Base-by-base conservation (phyloP, 1,140 invertebrate genomes). In the Conopomorpha cramerella region DNA sequence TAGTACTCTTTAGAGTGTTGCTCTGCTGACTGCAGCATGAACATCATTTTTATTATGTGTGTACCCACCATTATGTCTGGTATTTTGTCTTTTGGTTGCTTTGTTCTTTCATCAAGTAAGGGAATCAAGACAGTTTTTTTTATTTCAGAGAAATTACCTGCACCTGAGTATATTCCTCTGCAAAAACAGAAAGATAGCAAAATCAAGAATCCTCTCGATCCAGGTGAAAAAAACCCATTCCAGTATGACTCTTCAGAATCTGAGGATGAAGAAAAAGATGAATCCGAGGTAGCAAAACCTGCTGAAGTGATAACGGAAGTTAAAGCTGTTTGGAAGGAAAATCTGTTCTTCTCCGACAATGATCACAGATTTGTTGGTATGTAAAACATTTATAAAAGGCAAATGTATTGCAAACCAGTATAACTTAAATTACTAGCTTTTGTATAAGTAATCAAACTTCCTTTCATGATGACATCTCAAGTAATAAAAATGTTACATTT, bases 211-310 rank as follows among this genome's bases (percentile, higher is more conserved):
- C 65, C 67, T 8, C 33, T 76, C 4, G 57, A 76, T 34, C 60
- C 46, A n/a, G 49, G 54, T 36, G 55, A 60, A 49, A 74, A 67
- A 48, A 84, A 83, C 59, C 77, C 79, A 8, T 85, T 85, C 59
- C 73, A 79, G n/a, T 84, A 84, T 56, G 83, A 86, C 53, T 84
- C 83, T 36, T 84, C 82, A 14, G 82, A 84, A 38, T 73, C 78
- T 31, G 81, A 84, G 43, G 65, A 73, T 50, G 79, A 82, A 47
- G 61, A 66, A 36, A 49, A 64, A 15, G 46, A 54, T 19, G 46
- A 43, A 36, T 41, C 49, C 46, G 13, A 39, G 31, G 50, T 40
- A 41, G 43, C 32, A 39, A 29, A 37, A 32, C 12, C 32, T 25
- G 32, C 40, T 35, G 18, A 39, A 38, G 27, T 38, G 13, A 39